A percentile compares a stretch with the other conserved stretches of the same genome.
These are phyloP conservation scores for Nomada goodeniana DNA, from an alignment of 2,888 invertebrate genomes.

Conservation along the genomic window DNA sequence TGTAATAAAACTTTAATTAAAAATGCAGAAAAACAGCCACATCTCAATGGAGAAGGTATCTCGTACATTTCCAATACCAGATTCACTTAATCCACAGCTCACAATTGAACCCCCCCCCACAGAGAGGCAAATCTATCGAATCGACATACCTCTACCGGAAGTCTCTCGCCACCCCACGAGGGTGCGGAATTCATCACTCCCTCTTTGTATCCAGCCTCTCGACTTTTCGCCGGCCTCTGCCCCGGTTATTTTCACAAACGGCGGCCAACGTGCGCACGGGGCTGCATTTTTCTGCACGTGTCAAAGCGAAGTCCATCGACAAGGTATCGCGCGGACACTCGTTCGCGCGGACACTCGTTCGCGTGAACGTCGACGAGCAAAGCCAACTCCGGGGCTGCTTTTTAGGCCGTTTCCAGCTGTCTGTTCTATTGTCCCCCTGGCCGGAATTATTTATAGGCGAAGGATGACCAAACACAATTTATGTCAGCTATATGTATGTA, in stretches of 20 bases:
- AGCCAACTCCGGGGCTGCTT: constrained; percentile 61
- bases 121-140: neutral
- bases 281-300: constrained; percentile 40
- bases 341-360: constrained; percentile 4
- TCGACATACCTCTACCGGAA: neutral
- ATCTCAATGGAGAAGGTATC: too few species aligned
- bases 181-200: constrained; percentile 22
- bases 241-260: constrained; percentile 45
- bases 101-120: neutral
- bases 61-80: neutral
- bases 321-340: constrained; percentile 68
- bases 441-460: constrained; percentile 80
- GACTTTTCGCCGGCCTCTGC: constrained; percentile 33
- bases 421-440: constrained; percentile 73
- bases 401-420: constrained; percentile 75
- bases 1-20: too few species aligned
- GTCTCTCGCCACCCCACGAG: neutral
- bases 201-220: constrained; percentile 17
- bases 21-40: neutral
- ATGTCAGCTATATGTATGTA: constrained; percentile 65
- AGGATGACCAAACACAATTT: constrained; percentile 83
- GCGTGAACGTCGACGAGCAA: constrained; percentile 2
- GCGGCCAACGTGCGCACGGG: neutral
- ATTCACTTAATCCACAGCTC: neutral
- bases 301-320: constrained; percentile 69